Conservation (phyloP, 2,888 invertebrate genomes). For the Cantharis rustica region DNA sequence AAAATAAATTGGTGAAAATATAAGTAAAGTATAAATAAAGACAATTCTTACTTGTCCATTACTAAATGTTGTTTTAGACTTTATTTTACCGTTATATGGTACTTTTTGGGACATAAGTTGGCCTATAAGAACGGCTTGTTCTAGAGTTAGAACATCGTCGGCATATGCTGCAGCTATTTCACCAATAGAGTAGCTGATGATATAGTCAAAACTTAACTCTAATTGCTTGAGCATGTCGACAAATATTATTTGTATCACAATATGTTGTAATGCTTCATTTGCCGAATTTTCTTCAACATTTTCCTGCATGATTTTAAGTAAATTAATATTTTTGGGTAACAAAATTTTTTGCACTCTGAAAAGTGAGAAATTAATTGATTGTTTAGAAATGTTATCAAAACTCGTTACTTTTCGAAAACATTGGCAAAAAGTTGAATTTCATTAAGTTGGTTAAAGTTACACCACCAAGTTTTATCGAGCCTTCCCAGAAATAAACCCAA, state of each 20-base stretch:
- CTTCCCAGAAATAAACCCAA: background rate
- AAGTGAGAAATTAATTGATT: background rate
- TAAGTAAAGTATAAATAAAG: background rate
- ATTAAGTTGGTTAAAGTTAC: background rate
- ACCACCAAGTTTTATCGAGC: background rate
- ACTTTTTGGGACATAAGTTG: background rate
- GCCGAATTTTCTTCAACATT: background rate
- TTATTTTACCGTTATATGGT: background rate
- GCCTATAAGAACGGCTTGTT: slow-evolving; percentile 6
- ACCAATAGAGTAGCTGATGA: background rate
- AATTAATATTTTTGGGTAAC: background rate
- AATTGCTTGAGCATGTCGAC: background rate
- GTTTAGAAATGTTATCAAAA: background rate
- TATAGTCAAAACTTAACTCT: background rate
- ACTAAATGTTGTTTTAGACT: background rate
- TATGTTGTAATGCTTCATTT: background rate
- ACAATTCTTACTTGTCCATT: background rate
- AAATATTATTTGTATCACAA: background rate
- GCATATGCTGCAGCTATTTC: slow-evolving; percentile 14
- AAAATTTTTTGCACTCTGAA: background rate
- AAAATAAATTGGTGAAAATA: background rate
- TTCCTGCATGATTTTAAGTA: background rate
- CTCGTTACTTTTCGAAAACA: background rate
- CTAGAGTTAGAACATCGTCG: background rate
- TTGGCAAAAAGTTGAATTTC: background rate